These are phyloP conservation scores for Colius striatus DNA, from an alignment of 2,113 vertebrate species.

Conservation along the genomic window DNA sequence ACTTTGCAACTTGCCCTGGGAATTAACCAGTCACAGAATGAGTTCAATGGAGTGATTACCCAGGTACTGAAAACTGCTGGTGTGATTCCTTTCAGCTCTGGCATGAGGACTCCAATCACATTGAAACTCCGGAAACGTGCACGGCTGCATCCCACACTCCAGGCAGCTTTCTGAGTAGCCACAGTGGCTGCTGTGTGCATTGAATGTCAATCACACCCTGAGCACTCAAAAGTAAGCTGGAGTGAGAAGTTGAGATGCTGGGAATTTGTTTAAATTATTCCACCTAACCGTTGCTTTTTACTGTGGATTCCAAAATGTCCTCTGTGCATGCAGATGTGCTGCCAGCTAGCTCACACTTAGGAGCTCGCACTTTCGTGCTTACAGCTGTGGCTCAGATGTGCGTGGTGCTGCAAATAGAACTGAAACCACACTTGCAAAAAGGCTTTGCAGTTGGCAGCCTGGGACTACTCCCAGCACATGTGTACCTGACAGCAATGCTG, in stretches of 20 bases:
- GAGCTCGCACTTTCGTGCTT: not conserved
- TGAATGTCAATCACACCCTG: not conserved
- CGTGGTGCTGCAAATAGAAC: fast-evolving
- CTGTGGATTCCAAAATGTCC: not conserved
- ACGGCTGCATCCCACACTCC: not conserved
- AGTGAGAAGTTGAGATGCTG: not conserved
- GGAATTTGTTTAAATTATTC: not conserved
- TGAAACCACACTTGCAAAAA: not conserved
- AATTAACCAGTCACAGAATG: not conserved
- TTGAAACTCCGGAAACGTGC: not conserved
- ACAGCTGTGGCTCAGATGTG: not conserved
- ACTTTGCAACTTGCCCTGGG: not conserved
- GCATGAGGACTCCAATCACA: not conserved
- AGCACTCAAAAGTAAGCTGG: not conserved
- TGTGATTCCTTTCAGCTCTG: not conserved
- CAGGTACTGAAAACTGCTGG: not conserved
- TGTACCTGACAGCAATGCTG: not conserved
- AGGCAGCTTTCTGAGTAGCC: fast-evolving
- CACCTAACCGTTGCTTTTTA: not conserved
- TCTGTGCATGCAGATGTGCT: not conserved
- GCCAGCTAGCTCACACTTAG: not conserved
- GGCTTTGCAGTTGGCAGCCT: not conserved
- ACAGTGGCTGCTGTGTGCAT: fast-evolving
- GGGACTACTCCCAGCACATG: not conserved
- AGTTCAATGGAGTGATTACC: not conserved